A percentile compares a stretch with the other conserved stretches of the same genome.
Conservation (phyloP, 2,888 invertebrate species). For the Ichneumoninae sp. region DNA sequence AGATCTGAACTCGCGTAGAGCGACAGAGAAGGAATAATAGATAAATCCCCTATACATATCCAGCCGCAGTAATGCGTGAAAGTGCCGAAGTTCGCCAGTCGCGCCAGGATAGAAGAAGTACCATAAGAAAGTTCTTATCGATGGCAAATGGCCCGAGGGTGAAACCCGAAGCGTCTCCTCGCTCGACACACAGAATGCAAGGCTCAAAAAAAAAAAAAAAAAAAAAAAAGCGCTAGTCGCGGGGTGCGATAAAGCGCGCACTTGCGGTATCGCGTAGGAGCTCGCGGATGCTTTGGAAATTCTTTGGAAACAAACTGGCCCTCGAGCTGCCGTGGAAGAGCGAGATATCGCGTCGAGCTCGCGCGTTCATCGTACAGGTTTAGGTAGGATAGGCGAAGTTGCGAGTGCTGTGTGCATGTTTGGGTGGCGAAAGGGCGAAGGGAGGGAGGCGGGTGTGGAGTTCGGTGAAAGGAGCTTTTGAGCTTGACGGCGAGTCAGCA, state of each 20-base stretch:
- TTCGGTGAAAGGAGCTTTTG: slow-evolving; percentile 53
- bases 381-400: neutral
- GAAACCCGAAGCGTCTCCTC: neutral
- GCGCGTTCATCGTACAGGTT: neutral
- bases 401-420: neutral
- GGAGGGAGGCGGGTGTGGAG: neutral
- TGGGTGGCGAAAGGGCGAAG: neutral
- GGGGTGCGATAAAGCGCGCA: slow-evolving; percentile 28
- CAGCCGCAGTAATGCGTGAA: neutral
- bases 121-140: slow-evolving; percentile 50
- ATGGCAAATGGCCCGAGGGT: slow-evolving; percentile 35
- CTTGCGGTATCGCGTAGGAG: slow-evolving; percentile 33
- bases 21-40: neutral
- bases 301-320: slow-evolving; percentile 41
- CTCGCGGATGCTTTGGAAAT: slow-evolving; percentile 12
- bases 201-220: neutral
- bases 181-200: slow-evolving; percentile 8
- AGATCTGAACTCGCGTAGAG: neutral
- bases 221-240: neutral
- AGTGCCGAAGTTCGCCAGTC: neutral
- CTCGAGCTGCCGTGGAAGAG: slow-evolving; percentile 22
- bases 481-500: slow-evolving; percentile 46
- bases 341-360: slow-evolving; percentile 41
- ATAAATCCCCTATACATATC: neutral
- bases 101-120: neutral